phyloP scores from a whole-genome alignment of 2,888 invertebrate genomes.

The Macrosiphum euphorbiae region DNA sequence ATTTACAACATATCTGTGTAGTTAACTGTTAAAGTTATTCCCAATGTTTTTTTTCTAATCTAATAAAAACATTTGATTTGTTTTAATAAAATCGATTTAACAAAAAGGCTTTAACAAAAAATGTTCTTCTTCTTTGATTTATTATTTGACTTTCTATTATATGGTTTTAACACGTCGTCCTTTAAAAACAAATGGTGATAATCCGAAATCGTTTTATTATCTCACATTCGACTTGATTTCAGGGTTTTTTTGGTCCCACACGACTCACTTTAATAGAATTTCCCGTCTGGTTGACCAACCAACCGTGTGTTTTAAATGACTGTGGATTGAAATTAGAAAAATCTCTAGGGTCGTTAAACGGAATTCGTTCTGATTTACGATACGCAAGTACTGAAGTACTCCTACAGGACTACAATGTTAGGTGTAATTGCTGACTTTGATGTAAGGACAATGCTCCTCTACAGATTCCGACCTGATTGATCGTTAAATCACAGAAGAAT shows the following conservation, averaged over 20 bases:
- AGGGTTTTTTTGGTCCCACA: background rate
- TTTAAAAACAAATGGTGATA: background rate
- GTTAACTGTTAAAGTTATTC: background rate
- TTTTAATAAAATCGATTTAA: background rate
- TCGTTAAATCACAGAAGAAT: constrained; percentile 20
- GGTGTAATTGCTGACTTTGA: constrained; percentile 10
- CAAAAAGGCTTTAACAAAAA: background rate
- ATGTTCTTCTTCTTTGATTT: background rate
- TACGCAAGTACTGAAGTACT: background rate
- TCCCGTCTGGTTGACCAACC: constrained; percentile 1
- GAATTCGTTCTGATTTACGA: constrained; percentile 22
- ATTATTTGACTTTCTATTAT: background rate
- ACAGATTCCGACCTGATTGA: constrained; percentile 5
- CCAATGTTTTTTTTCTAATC: background rate
- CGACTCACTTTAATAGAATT: background rate
- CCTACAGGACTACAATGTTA: constrained; percentile 4
- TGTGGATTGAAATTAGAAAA: constrained; percentile 27
- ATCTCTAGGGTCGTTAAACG: background rate
- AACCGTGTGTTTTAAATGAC: constrained; percentile 19
- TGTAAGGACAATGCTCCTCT: background rate
- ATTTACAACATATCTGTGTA: background rate
- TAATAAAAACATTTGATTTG: background rate
- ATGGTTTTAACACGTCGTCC: background rate
- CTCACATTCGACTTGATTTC: background rate
- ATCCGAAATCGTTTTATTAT: background rate